phyloP scores from a whole-genome alignment of 37 sponge, comb jelly and placozoan genomes.

The Amphimedon queenslandica region DNA sequence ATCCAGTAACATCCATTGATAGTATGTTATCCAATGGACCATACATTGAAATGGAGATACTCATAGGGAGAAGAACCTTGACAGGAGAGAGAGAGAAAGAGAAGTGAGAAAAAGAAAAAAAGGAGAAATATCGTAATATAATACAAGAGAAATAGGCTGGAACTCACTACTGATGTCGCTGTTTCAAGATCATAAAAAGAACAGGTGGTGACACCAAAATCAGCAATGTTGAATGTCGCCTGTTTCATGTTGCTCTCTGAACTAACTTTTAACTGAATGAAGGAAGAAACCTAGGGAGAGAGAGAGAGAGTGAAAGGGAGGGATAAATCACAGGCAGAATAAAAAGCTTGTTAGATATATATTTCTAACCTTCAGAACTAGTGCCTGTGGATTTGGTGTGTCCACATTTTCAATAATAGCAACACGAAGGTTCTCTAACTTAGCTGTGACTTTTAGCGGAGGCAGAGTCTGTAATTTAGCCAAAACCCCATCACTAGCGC shows the following conservation, averaged over 20 bases:
- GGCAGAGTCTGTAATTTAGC: constrained; percentile 12
- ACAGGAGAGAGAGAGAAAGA: neutral
- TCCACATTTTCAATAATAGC: constrained; percentile 59
- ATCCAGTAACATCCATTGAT: constrained; percentile 32
- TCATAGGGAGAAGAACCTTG: constrained; percentile 62
- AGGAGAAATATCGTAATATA: neutral
- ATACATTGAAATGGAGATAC: constrained; percentile 12
- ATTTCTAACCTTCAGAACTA: constrained; percentile 16
- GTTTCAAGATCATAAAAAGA: constrained; percentile 44
- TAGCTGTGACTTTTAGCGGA: constrained; percentile 33
- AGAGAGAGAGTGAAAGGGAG: constrained; percentile 1
- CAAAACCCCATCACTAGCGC: neutral
- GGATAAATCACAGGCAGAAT: neutral
- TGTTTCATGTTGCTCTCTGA: constrained; percentile 24
- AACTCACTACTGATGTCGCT: constrained; percentile 41
- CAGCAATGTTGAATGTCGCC: constrained; percentile 22
- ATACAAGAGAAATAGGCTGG: neutral
- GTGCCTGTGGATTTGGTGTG: constrained; percentile 29
- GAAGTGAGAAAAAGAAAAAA: neutral
- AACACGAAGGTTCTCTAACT: constrained; percentile 39
- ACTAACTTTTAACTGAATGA: constrained; percentile 35
- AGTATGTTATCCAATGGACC: constrained; percentile 42
- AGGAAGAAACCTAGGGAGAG: constrained; percentile 20
- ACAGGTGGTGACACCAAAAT: constrained; percentile 44
- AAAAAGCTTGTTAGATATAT: neutral